Evolutionary conservation across 92 coral and sea anemone genomes (phyloP).

Genomic region (Phenganax subtilis): DNA sequence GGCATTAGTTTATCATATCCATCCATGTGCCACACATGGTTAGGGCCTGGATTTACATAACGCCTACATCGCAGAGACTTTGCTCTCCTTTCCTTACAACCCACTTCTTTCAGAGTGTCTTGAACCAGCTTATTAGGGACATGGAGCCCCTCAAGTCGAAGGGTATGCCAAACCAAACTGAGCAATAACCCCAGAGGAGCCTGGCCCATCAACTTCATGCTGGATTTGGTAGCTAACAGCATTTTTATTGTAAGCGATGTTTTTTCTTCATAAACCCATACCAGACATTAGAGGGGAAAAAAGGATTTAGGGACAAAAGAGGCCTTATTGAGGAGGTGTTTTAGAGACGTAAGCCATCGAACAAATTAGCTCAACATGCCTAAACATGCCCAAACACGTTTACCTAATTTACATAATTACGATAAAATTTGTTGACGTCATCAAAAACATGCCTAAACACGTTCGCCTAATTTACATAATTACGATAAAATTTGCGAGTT

Average conservation of each 20-base stretch:
- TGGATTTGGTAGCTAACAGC: not conserved
- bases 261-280: constrained; percentile 8
- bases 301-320: too few species aligned
- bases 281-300: not conserved
- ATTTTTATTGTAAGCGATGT: not conserved
- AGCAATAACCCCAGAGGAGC: not conserved
- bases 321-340: too few species aligned
- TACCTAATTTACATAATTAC: too few species aligned
- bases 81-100: not conserved
- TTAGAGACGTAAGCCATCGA: too few species aligned
- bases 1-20: not conserved
- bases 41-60: constrained; percentile 10
- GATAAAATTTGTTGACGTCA: too few species aligned
- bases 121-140: not conserved
- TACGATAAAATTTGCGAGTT: too few species aligned
- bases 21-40: constrained; percentile 11
- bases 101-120: not conserved
- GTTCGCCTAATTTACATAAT: too few species aligned
- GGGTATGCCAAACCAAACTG: constrained; percentile 1
- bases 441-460: too few species aligned
- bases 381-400: too few species aligned
- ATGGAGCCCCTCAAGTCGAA: not conserved
- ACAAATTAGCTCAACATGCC: too few species aligned
- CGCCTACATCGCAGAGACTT: not conserved
- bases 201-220: not conserved